Evolutionary conservation across 2,113 vertebrate genomes (phyloP).

Genomic region (Malaclemys terrapin): DNA sequence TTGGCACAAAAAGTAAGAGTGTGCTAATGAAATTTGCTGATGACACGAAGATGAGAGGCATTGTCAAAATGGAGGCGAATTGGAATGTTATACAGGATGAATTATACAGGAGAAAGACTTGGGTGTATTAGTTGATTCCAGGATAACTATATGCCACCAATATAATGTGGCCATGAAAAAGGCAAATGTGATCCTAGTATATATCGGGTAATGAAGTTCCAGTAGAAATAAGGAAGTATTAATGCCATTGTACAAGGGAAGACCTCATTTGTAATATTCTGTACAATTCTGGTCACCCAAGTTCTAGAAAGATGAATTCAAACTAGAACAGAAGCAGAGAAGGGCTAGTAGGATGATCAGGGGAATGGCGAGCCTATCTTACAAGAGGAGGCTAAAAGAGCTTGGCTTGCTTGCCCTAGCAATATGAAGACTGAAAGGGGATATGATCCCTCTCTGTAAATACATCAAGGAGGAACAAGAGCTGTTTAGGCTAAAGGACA

Average conservation of each 20-base stretch:
- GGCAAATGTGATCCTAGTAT: background rate
- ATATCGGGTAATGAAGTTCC: background rate
- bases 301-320: background rate
- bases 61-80: background rate
- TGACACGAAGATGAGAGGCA: background rate
- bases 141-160: background rate
- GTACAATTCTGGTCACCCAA: background rate
- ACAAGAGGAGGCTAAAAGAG: background rate
- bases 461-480: background rate
- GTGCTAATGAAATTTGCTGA: background rate
- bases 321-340: background rate
- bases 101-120: background rate
- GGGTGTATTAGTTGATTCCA: background rate
- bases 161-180: background rate
- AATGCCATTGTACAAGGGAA: background rate
- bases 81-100: background rate
- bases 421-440: background rate
- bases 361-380: background rate
- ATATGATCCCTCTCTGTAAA: background rate
- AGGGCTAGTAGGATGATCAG: background rate
- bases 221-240: background rate
- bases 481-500: background rate
- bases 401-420: background rate
- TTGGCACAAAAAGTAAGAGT: background rate
- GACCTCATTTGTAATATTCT: background rate